Base-by-base conservation (phyloP, 2,888 invertebrate genomes). In the Torymus texanus region DNA sequence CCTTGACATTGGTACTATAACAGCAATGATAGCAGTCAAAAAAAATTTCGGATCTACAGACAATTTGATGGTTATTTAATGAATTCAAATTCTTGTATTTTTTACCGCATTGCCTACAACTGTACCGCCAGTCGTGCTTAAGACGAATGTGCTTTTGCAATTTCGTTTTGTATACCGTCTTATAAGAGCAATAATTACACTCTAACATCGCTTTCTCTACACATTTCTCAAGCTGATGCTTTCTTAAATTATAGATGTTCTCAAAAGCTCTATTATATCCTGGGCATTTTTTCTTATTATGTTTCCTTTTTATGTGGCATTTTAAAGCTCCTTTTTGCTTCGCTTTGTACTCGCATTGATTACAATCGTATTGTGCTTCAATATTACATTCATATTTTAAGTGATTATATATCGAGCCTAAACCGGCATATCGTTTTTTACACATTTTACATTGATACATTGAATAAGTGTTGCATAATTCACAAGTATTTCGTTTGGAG, bases 251-350 rank as follows among this genome's bases (percentile, higher is more conserved):
- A 14, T 2, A 68, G 8, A 3, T 18, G 24, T 68, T 12, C 11
- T 29, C 13, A 16, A 75, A 75, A 1, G 0, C 62, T 13, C 53
- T 1, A 13, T 55, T 18, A 14, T 68, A 75, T 8, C 29, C 53
- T 1, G 0, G 12, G 55, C 68, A 75, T 1, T 18, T 8, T 8
- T 68, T 68, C 5, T 18, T 18, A 13, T 3, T 5, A 12, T 61
- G 67, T 4, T 62, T 68, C 11, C 68, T 68, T 8, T 68, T 0
- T 2, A 62, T 18, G 18, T 75, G 75, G 0, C 11, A 0, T 18
- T n/a, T 29, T 5, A 75, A 61, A 18, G 62, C 61, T 2, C 53
- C 55, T n/a, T 75, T 61, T 21, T 59, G 68, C 5, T 75, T 68
- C 0, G 59, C 16, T 2, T 1, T 18, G 62, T 75, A 75, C 0